Evolutionary conservation across 2,888 invertebrate species (phyloP).

Genomic region (Eulithis testata): DNA sequence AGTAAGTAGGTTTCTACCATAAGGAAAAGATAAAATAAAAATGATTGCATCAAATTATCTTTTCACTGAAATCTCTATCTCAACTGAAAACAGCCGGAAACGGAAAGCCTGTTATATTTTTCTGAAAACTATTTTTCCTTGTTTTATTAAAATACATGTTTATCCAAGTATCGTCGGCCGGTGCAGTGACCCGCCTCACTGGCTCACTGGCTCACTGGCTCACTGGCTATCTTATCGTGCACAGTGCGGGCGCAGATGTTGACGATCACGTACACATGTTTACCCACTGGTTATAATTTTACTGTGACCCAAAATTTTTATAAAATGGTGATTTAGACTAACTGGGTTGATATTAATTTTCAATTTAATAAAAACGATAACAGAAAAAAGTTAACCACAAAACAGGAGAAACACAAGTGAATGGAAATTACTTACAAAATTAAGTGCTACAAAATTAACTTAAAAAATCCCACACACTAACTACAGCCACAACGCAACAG

Average conservation of each 20-base stretch:
- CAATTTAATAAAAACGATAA: too few relatives aligned
- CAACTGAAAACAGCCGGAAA: conserved; percentile 9
- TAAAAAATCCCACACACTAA: too few relatives aligned
- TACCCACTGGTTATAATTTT: neutral
- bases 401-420: too few relatives aligned
- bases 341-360: too few relatives aligned
- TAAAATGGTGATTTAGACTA: too few relatives aligned
- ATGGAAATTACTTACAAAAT: too few relatives aligned
- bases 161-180: neutral
- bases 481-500: too few relatives aligned
- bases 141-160: conserved; percentile 4
- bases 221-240: neutral
- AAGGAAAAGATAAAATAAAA: conserved; percentile 3
- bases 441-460: too few relatives aligned
- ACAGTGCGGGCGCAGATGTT: neutral
- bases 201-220: neutral
- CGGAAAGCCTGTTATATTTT: neutral
- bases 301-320: too few relatives aligned
- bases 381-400: too few relatives aligned
- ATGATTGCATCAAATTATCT: neutral
- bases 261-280: neutral
- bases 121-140: conserved; percentile 1
- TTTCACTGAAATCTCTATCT: conserved; percentile 1
- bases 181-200: neutral
- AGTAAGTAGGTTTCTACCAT: too few relatives aligned